Base-by-base conservation (phyloP, 2,113 vertebrate species). In the Prinia subflava region DNA sequence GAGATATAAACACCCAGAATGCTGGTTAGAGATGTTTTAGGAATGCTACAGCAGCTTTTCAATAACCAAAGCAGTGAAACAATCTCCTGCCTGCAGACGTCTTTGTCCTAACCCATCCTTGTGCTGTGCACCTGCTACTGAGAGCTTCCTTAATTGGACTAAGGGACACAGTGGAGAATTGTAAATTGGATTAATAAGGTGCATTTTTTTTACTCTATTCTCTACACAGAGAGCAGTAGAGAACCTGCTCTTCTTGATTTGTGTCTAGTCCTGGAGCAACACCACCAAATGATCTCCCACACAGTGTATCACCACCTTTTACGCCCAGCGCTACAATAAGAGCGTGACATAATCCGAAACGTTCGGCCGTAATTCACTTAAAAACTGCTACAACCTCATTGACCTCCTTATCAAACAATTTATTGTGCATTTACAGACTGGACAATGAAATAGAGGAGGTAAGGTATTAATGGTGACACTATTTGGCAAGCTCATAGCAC, bases 401-500 rank as follows among this genome's bases (percentile, higher is more conserved):
- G 98, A 98, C 98, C 97, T 96, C 96, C 96, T 98, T 98, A 98
- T 98, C 97, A 98, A 98, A 97, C 96, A 98, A 98, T 98, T 98
- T 98, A 98, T 97, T 97, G 98, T 95, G 94, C 96, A 95, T 98
- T 98, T 98, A 96, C 92, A 91, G 96, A 97, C 97, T 79, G 97
- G 98, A 98, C 98, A 98, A 97, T 95, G 97, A 98, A 97, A 97
- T 87, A 97, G 97, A 98, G 95, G 98, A 97, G 98, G 96, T 89
- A 98, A 98, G 98, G 98, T 98, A 99, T 99, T 98, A 98, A 98
- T 92, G 97, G 98, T 97, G 98, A 98, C 96, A 97, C 97, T 98
- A 97, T 98, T 98, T 98, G 98, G 98, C 98, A 98, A 97, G 98
- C 98, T 98, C 95, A 68, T 97, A 96, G 98, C 94, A 95, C 97